phyloP scores from a whole-genome alignment of 37 sponge, comb jelly and placozoan species.

The Corticium candelabrum region DNA sequence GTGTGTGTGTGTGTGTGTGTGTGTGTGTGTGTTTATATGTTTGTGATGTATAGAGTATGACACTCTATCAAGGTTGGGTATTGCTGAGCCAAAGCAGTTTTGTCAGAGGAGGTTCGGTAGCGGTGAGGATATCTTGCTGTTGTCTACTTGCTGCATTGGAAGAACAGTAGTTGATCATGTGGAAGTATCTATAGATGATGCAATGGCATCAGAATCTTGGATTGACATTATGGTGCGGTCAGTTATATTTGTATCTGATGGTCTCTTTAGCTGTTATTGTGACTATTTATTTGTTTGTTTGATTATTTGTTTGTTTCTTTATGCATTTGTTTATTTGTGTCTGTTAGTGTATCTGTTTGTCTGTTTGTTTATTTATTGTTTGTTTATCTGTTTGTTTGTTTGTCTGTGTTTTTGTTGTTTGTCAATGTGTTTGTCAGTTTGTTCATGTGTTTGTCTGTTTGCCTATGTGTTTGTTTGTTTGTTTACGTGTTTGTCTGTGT shows the following conservation, averaged over 20 bases:
- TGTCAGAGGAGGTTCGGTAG: constrained; percentile 17
- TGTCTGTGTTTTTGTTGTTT: too few relatives aligned
- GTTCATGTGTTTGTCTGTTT: too few relatives aligned
- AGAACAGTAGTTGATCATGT: constrained; percentile 20
- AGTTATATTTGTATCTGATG: not conserved
- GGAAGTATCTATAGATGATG: constrained; percentile 61
- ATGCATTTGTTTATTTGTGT: too few relatives aligned
- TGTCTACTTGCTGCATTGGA: constrained; percentile 38
- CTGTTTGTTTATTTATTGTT: too few relatives aligned
- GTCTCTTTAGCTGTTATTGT: not conserved
- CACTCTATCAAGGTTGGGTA: constrained; percentile 46
- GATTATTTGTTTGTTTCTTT: too few relatives aligned
- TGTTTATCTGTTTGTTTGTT: too few relatives aligned
- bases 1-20: not conserved
- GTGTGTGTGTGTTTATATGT: too few relatives aligned
- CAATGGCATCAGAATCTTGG: constrained; percentile 29
- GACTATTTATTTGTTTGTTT: too few relatives aligned
- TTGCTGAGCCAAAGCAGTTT: constrained; percentile 48
- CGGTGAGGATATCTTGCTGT: constrained; percentile 15
- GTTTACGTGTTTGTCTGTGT: too few relatives aligned
- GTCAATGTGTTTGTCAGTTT: too few relatives aligned
- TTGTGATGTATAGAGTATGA: constrained; percentile 56
- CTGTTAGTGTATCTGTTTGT: too few relatives aligned
- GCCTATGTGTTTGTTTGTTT: too few relatives aligned
- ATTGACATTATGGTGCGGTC: constrained; percentile 59